Evolutionary conservation across 2,113 vertebrate genomes (phyloP), one percentile per base, ranked within the genome.

Genomic region (Dicerorhinus sumatrensis): DNA sequence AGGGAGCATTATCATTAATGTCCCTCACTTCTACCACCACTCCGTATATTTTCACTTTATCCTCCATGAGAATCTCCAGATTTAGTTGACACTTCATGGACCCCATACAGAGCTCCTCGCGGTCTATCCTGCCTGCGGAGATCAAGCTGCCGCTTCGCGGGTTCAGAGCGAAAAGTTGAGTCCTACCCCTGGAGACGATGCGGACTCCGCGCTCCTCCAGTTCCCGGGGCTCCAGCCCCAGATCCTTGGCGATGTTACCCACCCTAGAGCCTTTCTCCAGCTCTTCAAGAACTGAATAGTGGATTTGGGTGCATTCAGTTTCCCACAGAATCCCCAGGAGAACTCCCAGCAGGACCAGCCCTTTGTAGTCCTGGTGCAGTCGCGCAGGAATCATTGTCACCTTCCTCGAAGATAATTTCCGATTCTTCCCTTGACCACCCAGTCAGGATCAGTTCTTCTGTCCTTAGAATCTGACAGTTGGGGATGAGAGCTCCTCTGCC

Each of bases 121-220:
- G 96, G 92, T 99, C 98, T 91, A 99, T 98, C 72, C 98, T 98
- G 42, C 97, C 98, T 14, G 86, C 95, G 0, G 97, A 95, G 87
- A 98, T 69, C 54, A 99, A 97, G 81, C 95, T 95, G 67, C 98
- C 98, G 63, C 84, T 98, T 2, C 96, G 72, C 36, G 39, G 54
- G 85, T 99, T 99, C 86, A 99, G 94, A 88, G 98, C 97, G n/a
- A 99, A 98, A 98, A 99, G 99, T 95, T 99, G 99, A 96, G 98
- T 98, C 96, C 96, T 98, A 96, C 99, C 99, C 98, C 98, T 98
- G 21, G 99, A 99, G 97, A 99, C 98, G 87, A 99, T 99, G 96
- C 99, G 97, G 87, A 99, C 98, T 80, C 98, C 96, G 0, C 98
- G 98, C 67, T 98, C 98, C 97, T 97, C 98, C 85, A 99, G 95